Base-by-base conservation (phyloP, 2,888 invertebrate species). In the Luperina nickerlii region DNA sequence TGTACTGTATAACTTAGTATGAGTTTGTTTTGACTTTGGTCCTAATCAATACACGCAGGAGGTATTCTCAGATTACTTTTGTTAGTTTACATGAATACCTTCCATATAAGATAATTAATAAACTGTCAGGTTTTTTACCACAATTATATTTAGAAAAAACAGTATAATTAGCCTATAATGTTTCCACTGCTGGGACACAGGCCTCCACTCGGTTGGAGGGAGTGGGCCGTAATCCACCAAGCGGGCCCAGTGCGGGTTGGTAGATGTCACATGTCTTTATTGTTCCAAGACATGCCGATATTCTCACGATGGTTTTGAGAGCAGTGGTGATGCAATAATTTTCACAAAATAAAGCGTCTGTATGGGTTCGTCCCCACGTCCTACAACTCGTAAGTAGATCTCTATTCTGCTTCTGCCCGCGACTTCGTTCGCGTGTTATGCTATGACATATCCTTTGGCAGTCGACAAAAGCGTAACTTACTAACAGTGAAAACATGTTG, bases 21-120 rank as follows among this genome's bases (percentile, higher is more conserved):
- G 38, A 60, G 57, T 60, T 73, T 57, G 9, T n/a, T 60, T 57
- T 77, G 68, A 9, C 57, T 63, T 77, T 73, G 24, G 73, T 38
- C 7, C 15, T n/a, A 42, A 74, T 74, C 54, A 65, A 72, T 72
- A 74, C 48, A 13, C 1, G 1, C 13, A 15, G 4, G 5, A n/a
- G 27, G 27, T 62, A 54, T 9, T 81, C 4, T 67, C 18, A 51
- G 9, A 48, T 48, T 5, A 42, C 66, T 62, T 45, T 68, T 9
- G 11, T 63, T 51, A 11, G 11, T 51, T 48, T 27, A 27, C 68
- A 45, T 45, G 20, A 27, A 20, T 32, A 69, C 13, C 27, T n/a
- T n/a, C n/a, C 15, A 7, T n/a, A 27, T 3, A 3, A 48, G 20
- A 32, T 15, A 51, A n/a, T n/a, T n/a, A 69, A 51, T 24, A 32